Percentiles rank a stretch among this genome's conserved stretches.
These are phyloP conservation scores for Rostratula benghalensis DNA, from an alignment of 2,113 vertebrate genomes.

Conservation along the genomic window DNA sequence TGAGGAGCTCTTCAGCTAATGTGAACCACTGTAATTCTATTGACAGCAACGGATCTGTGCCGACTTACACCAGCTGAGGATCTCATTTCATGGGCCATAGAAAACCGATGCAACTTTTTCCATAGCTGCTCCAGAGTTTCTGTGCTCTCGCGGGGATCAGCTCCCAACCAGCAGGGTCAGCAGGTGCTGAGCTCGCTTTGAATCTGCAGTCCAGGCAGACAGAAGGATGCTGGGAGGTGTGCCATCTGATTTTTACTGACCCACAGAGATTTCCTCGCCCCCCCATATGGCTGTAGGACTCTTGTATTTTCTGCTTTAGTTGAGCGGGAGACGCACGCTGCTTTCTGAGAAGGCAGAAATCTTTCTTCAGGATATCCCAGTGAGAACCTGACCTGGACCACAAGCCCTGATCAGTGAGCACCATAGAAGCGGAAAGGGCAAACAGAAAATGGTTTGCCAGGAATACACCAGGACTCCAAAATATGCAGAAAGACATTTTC, in stretches of 20 bases:
- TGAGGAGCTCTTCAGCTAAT: neutral
- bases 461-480: neutral
- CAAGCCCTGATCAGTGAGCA: neutral
- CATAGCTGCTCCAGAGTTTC: neutral
- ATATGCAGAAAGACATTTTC: neutral
- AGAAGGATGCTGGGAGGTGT: neutral
- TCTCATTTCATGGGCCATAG: conserved; percentile 19
- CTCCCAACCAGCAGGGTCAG: neutral
- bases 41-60: neutral
- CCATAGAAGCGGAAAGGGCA: neutral
- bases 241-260: conserved; percentile 18
- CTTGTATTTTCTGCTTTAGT: neutral
- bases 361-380: neutral
- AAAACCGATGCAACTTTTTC: conserved; percentile 26
- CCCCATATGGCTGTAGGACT: neutral
- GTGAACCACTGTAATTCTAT: conserved; percentile 43
- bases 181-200: neutral
- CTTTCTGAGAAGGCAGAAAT: neutral
- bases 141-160: neutral
- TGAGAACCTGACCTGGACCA: neutral
- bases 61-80: conserved; percentile 39
- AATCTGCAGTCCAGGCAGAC: neutral
- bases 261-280: neutral
- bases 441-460: neutral
- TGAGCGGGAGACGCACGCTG: neutral